These are phyloP conservation scores for Eciton burchellii DNA, from an alignment of 1,140 invertebrate species.

Conservation along the genomic window DNA sequence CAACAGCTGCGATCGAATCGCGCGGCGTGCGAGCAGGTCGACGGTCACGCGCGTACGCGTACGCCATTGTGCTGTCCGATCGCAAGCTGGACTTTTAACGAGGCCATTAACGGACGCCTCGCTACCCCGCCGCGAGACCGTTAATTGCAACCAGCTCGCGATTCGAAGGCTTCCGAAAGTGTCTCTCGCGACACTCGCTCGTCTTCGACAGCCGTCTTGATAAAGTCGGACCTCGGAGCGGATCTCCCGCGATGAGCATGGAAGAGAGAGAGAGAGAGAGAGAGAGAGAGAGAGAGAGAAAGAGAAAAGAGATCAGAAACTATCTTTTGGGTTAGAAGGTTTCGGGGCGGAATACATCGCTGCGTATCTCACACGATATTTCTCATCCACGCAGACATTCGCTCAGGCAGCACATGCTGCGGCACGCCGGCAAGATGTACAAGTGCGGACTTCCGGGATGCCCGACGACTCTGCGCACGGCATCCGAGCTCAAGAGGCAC, in stretches of 20 bases:
- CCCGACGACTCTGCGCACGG: constrained; percentile 86
- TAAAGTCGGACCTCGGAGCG: background rate
- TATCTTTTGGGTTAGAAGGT: background rate
- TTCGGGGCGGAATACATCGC: too few relatives aligned
- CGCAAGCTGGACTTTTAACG: constrained; percentile 64
- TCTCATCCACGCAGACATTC: constrained; percentile 81
- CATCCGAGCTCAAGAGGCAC: constrained; percentile 86
- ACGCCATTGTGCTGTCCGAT: constrained; percentile 73
- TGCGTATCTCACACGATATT: background rate
- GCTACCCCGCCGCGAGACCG: constrained; percentile 55
- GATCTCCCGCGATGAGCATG: too few relatives aligned
- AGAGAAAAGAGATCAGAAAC: background rate
- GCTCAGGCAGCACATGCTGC: constrained; percentile 87
- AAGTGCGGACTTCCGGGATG: constrained; percentile 87
- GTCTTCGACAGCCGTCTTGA: constrained; percentile 11
- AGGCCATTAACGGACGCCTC: constrained; percentile 45
- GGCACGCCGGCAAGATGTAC: constrained; percentile 87
- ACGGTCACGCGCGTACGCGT: constrained; percentile 67
- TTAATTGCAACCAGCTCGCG: constrained; percentile 51
- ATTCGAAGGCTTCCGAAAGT: constrained; percentile 56
- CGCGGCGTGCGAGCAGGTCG: constrained; percentile 67
- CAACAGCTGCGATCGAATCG: constrained; percentile 75
- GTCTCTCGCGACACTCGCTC: background rate
- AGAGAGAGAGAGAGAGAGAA: background rate
- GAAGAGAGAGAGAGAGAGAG: too few relatives aligned